These are phyloP conservation scores for Clarias macrocephalus DNA, from an alignment of 2,113 vertebrate species.

Conservation along the genomic window DNA sequence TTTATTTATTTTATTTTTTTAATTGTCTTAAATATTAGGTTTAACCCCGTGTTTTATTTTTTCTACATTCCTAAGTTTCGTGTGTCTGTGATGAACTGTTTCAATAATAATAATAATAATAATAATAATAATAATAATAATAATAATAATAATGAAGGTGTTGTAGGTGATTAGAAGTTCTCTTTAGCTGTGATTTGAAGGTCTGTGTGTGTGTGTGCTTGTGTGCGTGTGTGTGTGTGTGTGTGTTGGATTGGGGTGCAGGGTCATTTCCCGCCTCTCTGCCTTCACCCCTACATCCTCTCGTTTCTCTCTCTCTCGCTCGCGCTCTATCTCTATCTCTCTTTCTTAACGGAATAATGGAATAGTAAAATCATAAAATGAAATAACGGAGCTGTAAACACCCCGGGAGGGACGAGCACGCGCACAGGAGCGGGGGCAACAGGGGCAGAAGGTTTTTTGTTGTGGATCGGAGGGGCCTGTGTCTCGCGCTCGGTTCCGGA, in stretches of 20 bases:
- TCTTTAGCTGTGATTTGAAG: not conserved
- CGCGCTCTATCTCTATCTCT: not conserved
- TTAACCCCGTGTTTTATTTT: not conserved
- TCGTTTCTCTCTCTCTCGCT: constrained; percentile 32
- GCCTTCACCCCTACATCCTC: constrained; percentile 3
- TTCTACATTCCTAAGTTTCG: not conserved
- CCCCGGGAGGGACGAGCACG: constrained; percentile 1
- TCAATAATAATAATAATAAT: constrained; percentile 7
- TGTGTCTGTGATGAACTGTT: not conserved
- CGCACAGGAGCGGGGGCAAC: not conserved
- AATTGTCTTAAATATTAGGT: not conserved
- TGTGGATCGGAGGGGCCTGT: constrained; percentile 14
- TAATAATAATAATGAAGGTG: constrained; percentile 23
- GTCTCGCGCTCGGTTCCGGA: constrained; percentile 48
- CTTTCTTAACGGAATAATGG: constrained; percentile 44
- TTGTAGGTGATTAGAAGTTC: constrained; percentile 1
- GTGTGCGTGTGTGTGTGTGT: too few species aligned
- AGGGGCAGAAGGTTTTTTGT: not conserved
- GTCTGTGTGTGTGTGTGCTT: too few species aligned
- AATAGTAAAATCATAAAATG: constrained; percentile 53
- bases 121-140: constrained; percentile 36
- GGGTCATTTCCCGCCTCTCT: constrained; percentile 39
- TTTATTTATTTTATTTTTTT: not conserved
- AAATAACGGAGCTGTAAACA: constrained; percentile 40
- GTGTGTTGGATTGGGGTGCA: not conserved